Percentiles rank a stretch among this genome's conserved stretches.
These are phyloP conservation scores for Etia nguti DNA, from an alignment of 2,113 vertebrate genomes.

Conservation along the genomic window DNA sequence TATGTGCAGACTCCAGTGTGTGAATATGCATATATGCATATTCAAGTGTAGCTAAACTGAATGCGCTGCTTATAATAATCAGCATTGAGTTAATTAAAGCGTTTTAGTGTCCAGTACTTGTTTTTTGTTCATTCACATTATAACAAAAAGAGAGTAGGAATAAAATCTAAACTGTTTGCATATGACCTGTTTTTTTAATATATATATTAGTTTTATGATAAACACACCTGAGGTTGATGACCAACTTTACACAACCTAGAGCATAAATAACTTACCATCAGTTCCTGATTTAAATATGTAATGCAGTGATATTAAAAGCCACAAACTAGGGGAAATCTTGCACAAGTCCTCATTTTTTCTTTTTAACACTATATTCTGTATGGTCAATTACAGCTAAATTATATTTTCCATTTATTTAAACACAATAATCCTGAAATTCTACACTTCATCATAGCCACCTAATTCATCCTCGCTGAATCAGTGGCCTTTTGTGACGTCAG, in stretches of 20 bases:
- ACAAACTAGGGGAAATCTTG: background rate
- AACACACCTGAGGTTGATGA: background rate
- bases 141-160: background rate
- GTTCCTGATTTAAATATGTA: background rate
- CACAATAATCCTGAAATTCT: background rate
- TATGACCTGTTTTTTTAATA: background rate
- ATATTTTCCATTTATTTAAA: background rate
- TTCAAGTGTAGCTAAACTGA: background rate
- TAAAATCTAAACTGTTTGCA: background rate
- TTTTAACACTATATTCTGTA: background rate
- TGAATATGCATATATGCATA: background rate
- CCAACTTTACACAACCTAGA: background rate
- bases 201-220: background rate
- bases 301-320: background rate
- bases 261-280: background rate
- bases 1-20: background rate
- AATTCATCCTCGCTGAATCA: background rate
- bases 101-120: background rate
- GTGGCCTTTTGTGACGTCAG: background rate
- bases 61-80: background rate
- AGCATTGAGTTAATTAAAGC: background rate
- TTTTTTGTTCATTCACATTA: background rate
- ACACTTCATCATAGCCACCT: background rate
- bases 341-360: background rate
- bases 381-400: background rate